Evolutionary conservation across 1,140 invertebrate genomes (phyloP).

Genomic region (Andricus grossulariae): DNA sequence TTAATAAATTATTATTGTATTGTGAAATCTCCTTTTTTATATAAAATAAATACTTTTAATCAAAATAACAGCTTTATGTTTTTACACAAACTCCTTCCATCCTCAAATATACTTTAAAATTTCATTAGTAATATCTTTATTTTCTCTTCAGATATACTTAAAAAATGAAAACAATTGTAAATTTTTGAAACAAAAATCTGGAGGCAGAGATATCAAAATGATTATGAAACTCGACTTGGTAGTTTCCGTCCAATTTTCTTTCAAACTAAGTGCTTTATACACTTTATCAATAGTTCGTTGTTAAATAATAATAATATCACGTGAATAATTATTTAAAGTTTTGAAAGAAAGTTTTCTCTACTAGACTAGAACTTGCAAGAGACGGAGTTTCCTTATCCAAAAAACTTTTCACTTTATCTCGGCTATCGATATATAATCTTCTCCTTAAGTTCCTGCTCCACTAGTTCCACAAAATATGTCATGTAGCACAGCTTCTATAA

Average conservation of each 20-base stretch:
- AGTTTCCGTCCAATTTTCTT: neutral
- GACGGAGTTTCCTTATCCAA: conserved; percentile 13
- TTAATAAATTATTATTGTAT: no score
- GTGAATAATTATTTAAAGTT: neutral
- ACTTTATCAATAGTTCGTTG: neutral
- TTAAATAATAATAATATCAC: neutral
- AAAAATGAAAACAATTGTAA: neutral
- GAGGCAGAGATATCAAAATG: neutral
- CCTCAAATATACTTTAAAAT: no score
- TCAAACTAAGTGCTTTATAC: conserved; percentile 9
- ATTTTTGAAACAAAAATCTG: neutral
- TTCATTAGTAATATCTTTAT: no score
- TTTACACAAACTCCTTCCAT: no score
- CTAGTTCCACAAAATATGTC: neutral
- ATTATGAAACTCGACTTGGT: conserved; percentile 2
- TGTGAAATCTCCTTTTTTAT: no score
- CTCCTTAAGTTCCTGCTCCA: neutral
- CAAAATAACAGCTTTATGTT: no score
- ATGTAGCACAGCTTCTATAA: neutral
- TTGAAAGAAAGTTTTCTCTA: neutral
- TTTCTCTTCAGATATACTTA: neutral
- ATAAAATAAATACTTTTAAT: no score
- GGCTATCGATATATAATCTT: neutral
- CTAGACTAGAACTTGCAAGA: neutral
- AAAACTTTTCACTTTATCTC: conserved; percentile 6